These are phyloP conservation scores for Acromyrmex charruanus DNA, from an alignment of 1,140 invertebrate species.

Conservation along the genomic window DNA sequence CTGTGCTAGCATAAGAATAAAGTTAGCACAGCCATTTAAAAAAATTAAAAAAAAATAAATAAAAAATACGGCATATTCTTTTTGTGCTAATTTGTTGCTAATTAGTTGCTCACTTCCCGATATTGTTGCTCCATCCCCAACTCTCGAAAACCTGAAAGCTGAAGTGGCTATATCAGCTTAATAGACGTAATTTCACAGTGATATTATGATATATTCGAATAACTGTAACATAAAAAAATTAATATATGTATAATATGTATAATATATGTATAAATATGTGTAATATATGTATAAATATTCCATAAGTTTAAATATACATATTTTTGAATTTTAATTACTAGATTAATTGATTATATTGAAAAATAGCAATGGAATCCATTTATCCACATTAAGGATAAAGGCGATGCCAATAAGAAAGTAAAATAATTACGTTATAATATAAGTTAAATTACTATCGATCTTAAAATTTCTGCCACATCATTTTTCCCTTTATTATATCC, in stretches of 20 bases:
- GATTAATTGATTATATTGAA: not conserved
- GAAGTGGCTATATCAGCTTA: too few relatives aligned
- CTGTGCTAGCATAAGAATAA: too few relatives aligned
- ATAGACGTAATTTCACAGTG: not conserved
- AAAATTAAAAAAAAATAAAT: too few relatives aligned
- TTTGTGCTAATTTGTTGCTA: too few relatives aligned
- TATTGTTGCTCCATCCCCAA: too few relatives aligned
- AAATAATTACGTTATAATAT: constrained; percentile 18
- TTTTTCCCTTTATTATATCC: not conserved
- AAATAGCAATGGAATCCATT: not conserved
- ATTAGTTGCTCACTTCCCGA: too few relatives aligned
- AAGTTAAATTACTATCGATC: constrained; percentile 32
- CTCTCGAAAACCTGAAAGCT: too few relatives aligned
- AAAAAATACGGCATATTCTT: too few relatives aligned
- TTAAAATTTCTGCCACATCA: not conserved
- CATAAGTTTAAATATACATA: not conserved
- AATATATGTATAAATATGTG: too few relatives aligned
- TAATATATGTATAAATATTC: not conserved
- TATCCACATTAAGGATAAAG: not conserved
- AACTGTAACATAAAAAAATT: not conserved
- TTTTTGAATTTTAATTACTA: not conserved
- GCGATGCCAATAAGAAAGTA: not conserved
- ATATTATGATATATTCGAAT: not conserved
- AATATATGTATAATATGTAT: not conserved
- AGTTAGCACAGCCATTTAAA: too few relatives aligned